phyloP scores from a whole-genome alignment of 2,797 vertebrate species.

The Ficedula albicollis region DNA sequence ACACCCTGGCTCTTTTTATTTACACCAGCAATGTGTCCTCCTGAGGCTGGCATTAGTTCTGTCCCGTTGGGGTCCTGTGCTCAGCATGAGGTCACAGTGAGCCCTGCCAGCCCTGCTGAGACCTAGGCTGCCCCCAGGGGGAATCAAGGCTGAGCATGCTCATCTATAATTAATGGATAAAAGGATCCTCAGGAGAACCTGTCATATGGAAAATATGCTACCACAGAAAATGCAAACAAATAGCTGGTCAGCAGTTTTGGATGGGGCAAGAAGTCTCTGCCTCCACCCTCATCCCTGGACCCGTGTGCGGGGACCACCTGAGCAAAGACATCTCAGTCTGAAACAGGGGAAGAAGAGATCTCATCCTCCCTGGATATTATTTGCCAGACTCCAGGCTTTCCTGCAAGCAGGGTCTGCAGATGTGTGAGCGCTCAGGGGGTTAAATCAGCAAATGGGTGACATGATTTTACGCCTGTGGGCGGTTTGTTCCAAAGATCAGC shows the following conservation, averaged over 20 bases:
- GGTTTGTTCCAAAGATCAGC: slow-evolving; percentile 67
- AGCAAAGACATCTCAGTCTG: not conserved
- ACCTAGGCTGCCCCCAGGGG: not conserved
- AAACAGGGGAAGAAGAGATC: not conserved
- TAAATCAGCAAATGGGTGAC: slow-evolving; percentile 43
- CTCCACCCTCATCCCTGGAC: not conserved
- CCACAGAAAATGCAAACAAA: not conserved
- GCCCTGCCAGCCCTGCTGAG: not conserved
- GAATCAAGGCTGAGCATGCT: not conserved
- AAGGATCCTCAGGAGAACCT: not conserved
- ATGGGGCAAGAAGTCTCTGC: not conserved
- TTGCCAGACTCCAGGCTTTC: not conserved
- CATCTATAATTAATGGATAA: not conserved
- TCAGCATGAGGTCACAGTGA: not conserved
- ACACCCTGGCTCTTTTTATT: not conserved
- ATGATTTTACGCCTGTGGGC: slow-evolving; percentile 1
- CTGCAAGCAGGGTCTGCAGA: not conserved
- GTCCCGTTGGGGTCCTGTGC: fast-evolving
- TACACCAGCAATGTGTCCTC: not conserved
- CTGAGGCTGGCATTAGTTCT: not conserved
- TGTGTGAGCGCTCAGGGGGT: not conserved
- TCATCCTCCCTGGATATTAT: not conserved
- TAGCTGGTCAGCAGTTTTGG: not conserved
- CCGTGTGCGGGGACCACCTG: not conserved
- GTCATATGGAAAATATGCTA: not conserved